Evolutionary conservation across 2,797 vertebrate genomes (phyloP).

Genomic region (Heteromormyrus szaboi): DNA sequence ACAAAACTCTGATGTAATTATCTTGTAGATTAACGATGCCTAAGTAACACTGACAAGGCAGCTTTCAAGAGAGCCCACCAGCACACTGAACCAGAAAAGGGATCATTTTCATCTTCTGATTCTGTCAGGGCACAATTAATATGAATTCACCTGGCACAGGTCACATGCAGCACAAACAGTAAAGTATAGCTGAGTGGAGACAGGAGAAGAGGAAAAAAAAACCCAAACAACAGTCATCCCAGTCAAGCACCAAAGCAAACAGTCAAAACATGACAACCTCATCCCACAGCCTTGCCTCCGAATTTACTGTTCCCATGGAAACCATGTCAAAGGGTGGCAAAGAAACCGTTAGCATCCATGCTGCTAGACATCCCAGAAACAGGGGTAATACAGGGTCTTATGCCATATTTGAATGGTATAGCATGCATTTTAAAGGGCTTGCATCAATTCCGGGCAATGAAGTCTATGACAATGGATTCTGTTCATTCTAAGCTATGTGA

Average conservation of each 20-base stretch:
- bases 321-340: neutral
- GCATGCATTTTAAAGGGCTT: neutral
- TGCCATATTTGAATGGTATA: neutral
- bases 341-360: neutral
- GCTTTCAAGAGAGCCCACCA: neutral
- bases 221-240: neutral
- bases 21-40: neutral
- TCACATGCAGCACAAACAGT: neutral
- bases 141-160: neutral
- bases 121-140: neutral
- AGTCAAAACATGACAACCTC: neutral
- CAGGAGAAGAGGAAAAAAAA: neutral
- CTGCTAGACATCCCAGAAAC: neutral
- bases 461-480: neutral
- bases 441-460: neutral
- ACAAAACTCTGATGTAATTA: neutral
- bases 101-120: neutral
- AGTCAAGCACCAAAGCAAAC: neutral
- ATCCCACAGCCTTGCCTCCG: neutral
- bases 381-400: neutral
- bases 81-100: neutral
- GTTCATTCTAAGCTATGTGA: neutral
- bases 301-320: neutral
- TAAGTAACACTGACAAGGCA: neutral
- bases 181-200: neutral